These are phyloP conservation scores for Halictus ligatus DNA, from an alignment of 2,888 invertebrate species.

Conservation along the genomic window DNA sequence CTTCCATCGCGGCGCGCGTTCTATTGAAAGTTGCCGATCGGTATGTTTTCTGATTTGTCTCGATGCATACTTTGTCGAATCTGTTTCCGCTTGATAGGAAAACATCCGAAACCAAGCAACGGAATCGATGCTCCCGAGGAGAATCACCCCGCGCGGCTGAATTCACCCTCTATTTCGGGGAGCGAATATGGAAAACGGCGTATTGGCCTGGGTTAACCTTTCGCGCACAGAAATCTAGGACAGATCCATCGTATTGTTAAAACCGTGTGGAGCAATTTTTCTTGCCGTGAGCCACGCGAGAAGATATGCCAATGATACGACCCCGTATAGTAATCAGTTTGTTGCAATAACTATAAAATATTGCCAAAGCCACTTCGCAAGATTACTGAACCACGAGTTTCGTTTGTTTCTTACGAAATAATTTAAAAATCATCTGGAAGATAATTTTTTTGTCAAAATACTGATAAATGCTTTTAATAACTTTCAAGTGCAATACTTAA, in stretches of 20 bases:
- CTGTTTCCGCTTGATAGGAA: constrained; percentile 43
- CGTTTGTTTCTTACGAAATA: not conserved
- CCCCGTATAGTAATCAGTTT: not conserved
- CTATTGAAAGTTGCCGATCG: constrained; percentile 54
- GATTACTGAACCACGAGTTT: not conserved
- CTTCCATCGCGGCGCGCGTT: constrained; percentile 37
- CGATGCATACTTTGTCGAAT: constrained; percentile 40
- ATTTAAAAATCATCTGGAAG: not conserved
- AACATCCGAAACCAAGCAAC: constrained; percentile 32
- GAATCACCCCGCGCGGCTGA: constrained; percentile 1
- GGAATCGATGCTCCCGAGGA: constrained; percentile 26
- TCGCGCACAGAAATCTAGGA: constrained; percentile 36
- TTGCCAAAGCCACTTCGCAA: not conserved
- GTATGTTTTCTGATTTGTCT: constrained; percentile 62
- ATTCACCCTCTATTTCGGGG: constrained; percentile 1
- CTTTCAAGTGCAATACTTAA: not conserved
- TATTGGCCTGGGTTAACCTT: constrained; percentile 22
- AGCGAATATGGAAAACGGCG: constrained; percentile 36
- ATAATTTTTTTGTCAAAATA: not conserved
- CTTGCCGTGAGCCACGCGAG: not conserved
- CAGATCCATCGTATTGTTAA: constrained; percentile 42
- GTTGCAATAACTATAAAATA: not conserved
- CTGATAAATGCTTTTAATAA: not conserved
- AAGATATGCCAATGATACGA: constrained; percentile 15
- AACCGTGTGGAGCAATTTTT: constrained; percentile 24